Conservation (phyloP, 1,140 invertebrate genomes). For the Cydia fagiglandana region DNA sequence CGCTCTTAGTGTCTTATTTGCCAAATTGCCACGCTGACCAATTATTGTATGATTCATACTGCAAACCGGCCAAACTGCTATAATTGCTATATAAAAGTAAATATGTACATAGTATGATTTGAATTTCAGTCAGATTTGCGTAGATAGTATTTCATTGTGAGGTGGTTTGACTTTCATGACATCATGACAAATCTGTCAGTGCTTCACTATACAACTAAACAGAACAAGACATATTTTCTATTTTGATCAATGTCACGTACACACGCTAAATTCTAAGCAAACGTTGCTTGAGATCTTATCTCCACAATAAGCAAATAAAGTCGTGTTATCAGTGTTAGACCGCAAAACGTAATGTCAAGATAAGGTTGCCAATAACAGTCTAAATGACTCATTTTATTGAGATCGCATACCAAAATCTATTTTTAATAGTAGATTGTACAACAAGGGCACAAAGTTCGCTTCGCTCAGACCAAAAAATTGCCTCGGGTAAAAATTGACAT, state of each 20-base stretch:
- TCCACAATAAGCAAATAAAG: not conserved
- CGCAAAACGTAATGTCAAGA: not conserved
- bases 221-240: too few relatives aligned
- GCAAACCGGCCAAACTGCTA: not conserved
- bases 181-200: too few relatives aligned
- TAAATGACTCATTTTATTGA: not conserved
- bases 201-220: too few relatives aligned
- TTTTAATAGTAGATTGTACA: too few relatives aligned
- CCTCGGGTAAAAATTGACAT: too few relatives aligned
- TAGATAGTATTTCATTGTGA: too few relatives aligned
- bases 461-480: too few relatives aligned
- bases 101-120: not conserved
- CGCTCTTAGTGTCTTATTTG: not conserved
- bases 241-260: not conserved
- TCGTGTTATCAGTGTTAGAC: not conserved
- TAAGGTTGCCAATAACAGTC: not conserved
- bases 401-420: too few relatives aligned
- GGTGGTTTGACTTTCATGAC: too few relatives aligned
- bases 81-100: not conserved
- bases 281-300: not conserved
- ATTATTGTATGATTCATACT: conserved; percentile 21
- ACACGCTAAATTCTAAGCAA: not conserved
- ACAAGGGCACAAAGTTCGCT: too few relatives aligned
- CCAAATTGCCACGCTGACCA: not conserved
- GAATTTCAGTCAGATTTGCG: not conserved